phyloP scores from a whole-genome alignment of 2,888 invertebrate genomes.

The Dasypolia templi region DNA sequence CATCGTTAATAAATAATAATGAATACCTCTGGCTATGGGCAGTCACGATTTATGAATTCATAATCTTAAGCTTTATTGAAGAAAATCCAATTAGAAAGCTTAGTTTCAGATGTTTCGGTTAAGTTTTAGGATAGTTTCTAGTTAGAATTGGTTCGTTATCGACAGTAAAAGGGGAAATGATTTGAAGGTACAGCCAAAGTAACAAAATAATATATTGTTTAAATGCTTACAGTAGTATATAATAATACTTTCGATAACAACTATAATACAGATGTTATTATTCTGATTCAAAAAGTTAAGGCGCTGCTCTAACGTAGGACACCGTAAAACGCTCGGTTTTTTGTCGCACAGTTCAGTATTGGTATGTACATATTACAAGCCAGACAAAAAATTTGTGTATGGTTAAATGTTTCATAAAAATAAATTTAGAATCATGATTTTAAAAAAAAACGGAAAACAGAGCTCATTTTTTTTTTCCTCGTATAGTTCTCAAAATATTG shows the following conservation, averaged over 20 bases:
- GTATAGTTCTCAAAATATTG: too few relatives aligned
- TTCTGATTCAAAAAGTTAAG: background rate
- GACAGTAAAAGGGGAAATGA: background rate
- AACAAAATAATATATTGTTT: too few relatives aligned
- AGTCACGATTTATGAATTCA: conserved; percentile 54
- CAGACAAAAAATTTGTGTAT: too few relatives aligned
- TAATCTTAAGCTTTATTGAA: conserved; percentile 44
- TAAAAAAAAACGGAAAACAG: too few relatives aligned
- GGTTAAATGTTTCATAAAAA: too few relatives aligned
- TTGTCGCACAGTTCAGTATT: too few relatives aligned
- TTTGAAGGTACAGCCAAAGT: too few relatives aligned
- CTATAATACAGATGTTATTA: background rate
- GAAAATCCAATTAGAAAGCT: conserved; percentile 59
- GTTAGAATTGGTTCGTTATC: background rate
- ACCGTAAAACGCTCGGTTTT: too few relatives aligned
- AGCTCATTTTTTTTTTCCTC: too few relatives aligned
- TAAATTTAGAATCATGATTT: too few relatives aligned
- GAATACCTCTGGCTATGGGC: conserved; percentile 38
- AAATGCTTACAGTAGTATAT: background rate
- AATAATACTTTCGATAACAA: background rate
- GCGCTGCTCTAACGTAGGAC: too few relatives aligned
- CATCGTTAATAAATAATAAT: conserved; percentile 58
- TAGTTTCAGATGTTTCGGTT: conserved; percentile 9
- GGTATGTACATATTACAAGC: too few relatives aligned
- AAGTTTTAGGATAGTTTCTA: conserved; percentile 11